Base-by-base conservation (phyloP, 2,888 invertebrate genomes). In the Zygaena filipendulae region DNA sequence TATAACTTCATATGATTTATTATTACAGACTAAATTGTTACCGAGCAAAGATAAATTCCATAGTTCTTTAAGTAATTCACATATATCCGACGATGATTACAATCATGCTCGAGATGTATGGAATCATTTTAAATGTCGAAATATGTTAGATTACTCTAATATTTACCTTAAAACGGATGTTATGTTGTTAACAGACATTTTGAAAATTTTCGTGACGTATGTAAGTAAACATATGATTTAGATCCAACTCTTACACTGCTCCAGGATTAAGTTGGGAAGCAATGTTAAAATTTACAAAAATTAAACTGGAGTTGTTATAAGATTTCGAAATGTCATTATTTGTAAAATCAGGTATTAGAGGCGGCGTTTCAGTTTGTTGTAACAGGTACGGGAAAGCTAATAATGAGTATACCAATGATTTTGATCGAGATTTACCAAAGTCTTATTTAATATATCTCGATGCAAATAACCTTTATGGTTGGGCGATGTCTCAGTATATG, bases 381-480 rank as follows among this genome's bases (percentile, higher is more conserved):
- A 16, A 16, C 4, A 16, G 16, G 7, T 16, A 16, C 7, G 4
- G 5, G 5, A 7, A 16, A 7, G 16, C 16, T 6, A 16, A 16
- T 16, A 16, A 16, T 7, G 5, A 4, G 7, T 16, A 6, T 7
- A 16, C 16, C 4, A 4, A 16, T 4, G 5, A 16, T 7, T 16
- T 6, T 16, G 7, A 16, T 16, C 16, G 5, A 6, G 4, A 4
- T 4, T 6, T 6, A 16, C 5, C 16, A 5, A 20, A 21, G 3
- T 47, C 39, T 8, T 59, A 40, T 33, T 16, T 63, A 8, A 33
- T 42, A 10, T 59, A 54, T 30, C 38, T 52, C 3, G 58, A 58
- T 40, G 45, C 45, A 1, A 59, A 61, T 33, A 60, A 57, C 35
- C 33, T 54, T 9, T 61, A 59, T 37, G 55, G 55, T 3, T 49